Percentiles rank a stretch among this genome's conserved stretches.
phyloP scores from a whole-genome alignment of 92 coral and sea anemone genomes.

The Heteractis magnifica region DNA sequence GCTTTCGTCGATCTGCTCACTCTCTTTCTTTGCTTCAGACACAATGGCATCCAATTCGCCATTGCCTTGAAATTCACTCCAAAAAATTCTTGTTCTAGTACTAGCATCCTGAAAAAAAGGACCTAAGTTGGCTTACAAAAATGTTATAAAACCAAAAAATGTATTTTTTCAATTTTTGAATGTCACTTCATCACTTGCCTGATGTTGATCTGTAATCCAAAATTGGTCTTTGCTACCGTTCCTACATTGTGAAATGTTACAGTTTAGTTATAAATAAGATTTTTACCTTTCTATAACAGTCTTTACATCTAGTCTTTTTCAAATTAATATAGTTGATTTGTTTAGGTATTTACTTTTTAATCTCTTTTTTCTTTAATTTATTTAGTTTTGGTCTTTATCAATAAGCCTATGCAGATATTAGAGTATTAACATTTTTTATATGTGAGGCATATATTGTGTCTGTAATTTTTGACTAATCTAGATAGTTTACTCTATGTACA shows the following conservation, averaged over 20 bases:
- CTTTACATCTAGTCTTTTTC: background rate
- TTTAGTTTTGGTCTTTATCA: background rate
- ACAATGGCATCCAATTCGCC: background rate
- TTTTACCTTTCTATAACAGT: slow-evolving; percentile 1
- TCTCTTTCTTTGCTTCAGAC: background rate
- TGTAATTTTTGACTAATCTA: background rate
- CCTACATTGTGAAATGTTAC: background rate
- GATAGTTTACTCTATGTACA: no score
- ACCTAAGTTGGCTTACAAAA: background rate
- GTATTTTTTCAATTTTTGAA: background rate
- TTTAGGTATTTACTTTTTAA: background rate
- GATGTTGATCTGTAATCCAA: background rate
- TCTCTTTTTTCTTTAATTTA: background rate
- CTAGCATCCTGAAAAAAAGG: background rate
- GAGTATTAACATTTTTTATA: background rate
- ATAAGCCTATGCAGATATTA: background rate
- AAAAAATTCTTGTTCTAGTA: background rate
- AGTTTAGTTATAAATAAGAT: background rate
- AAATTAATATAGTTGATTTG: background rate
- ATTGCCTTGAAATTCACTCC: background rate
- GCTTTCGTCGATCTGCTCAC: background rate
- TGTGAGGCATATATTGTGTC: background rate
- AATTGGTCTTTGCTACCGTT: background rate
- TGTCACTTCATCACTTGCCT: slow-evolving; percentile 7
- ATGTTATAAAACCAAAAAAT: background rate